These are phyloP conservation scores for Syrrhaptes paradoxus DNA, from an alignment of 2,113 vertebrate genomes.

Conservation along the genomic window DNA sequence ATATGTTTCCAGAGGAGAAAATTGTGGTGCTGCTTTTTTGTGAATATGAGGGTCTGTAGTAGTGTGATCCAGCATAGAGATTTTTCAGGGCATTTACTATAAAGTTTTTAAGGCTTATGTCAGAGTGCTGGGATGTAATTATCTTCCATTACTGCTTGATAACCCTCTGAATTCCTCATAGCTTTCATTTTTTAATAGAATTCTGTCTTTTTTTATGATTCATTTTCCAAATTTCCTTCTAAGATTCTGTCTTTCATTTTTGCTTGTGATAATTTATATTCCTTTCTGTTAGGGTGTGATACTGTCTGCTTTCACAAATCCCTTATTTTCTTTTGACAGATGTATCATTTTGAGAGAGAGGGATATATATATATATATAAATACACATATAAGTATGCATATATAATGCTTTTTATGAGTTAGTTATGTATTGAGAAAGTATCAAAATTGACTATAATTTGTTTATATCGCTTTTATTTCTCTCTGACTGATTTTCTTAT, in stretches of 20 bases:
- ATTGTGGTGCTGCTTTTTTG: not conserved
- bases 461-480: conserved; percentile 4
- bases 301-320: conserved; percentile 18
- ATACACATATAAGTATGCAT: not conserved
- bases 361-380: not conserved
- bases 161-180: not conserved
- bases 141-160: conserved; percentile 3
- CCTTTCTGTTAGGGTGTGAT: not conserved
- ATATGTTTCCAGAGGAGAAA: not conserved
- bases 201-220: not conserved
- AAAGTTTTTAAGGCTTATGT: not conserved
- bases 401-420: conserved; percentile 2
- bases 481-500: not conserved
- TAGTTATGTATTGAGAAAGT: not conserved
- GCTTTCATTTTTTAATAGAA: conserved; percentile 21
- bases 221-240: not conserved
- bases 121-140: not conserved
- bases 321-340: conserved; percentile 27
- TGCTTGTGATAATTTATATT: conserved; percentile 9
- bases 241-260: conserved; percentile 12
- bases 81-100: not conserved
- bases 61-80: not conserved
- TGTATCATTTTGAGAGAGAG: not conserved
- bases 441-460: conserved; percentile 26
- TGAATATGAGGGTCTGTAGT: not conserved